Percentiles rank a stretch among this genome's conserved stretches.
Conservation (phyloP, 2,888 invertebrate species). For the Byasa hedistus region DNA sequence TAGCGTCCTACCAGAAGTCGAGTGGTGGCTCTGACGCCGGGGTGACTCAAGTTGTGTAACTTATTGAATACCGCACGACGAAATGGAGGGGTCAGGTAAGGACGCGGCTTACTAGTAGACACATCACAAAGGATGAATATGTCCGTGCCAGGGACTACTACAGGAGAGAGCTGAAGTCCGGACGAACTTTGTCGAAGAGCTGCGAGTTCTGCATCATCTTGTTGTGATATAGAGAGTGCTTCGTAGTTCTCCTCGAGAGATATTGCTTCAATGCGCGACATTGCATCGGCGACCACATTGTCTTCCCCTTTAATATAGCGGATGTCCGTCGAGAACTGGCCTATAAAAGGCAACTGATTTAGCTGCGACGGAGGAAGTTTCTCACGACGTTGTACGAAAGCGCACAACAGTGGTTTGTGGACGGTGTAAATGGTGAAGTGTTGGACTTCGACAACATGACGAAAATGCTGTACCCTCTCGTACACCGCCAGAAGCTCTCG, state of each 20-base stretch:
- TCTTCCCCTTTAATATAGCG: not conserved
- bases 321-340: not conserved
- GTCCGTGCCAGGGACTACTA: not conserved
- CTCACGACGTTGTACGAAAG: constrained; percentile 26
- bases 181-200: not conserved
- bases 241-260: not conserved
- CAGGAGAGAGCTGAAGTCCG: not conserved
- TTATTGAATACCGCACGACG: not conserved
- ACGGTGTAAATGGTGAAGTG: constrained; percentile 34
- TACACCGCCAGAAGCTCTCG: constrained; percentile 34
- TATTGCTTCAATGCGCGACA: not conserved
- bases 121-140: not conserved
- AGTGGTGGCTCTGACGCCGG: not conserved
- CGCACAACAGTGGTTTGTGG: constrained; percentile 35
- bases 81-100: not conserved
- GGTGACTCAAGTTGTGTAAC: constrained; percentile 3
- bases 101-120: not conserved
- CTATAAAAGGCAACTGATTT: not conserved
- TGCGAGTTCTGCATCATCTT: not conserved
- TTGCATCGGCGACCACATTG: not conserved
- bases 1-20: not conserved
- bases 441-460: constrained; percentile 33
- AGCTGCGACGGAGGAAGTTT: not conserved
- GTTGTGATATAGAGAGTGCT: not conserved
- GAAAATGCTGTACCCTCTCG: no score